A percentile compares a stretch with the other conserved stretches of the same genome.
These are phyloP conservation scores for Onychorhynchus coronatus DNA, from an alignment of 2,113 vertebrate genomes.

Conservation along the genomic window DNA sequence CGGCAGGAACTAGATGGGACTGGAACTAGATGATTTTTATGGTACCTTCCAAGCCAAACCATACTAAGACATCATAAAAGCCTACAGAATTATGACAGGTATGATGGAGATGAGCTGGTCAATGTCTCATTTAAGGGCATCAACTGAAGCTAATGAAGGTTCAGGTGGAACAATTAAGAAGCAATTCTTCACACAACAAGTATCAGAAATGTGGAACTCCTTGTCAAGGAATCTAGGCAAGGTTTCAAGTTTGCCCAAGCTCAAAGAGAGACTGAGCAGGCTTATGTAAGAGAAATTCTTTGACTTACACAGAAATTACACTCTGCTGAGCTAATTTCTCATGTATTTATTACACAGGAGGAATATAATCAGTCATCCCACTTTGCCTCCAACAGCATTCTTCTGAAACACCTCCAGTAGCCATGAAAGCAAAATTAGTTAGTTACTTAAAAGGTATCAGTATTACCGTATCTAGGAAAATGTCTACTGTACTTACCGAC, in stretches of 20 bases:
- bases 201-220: neutral
- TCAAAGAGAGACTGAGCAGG: neutral
- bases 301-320: neutral
- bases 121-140: neutral
- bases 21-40: neutral
- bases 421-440: neutral
- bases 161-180: neutral
- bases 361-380: neutral
- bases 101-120: neutral
- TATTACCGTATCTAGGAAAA: neutral
- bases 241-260: neutral
- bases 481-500: constrained; percentile 80
- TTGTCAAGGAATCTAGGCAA: neutral
- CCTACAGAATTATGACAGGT: neutral
- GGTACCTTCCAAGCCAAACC: neutral
- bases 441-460: neutral
- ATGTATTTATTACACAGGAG: neutral
- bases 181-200: neutral
- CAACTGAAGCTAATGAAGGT: neutral
- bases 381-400: neutral
- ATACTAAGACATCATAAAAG: neutral
- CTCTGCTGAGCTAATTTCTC: neutral
- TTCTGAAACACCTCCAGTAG: neutral
- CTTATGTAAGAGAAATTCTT: neutral
- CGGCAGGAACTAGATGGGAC: neutral